phyloP scores from a whole-genome alignment of 2,113 vertebrate genomes.

The Eptatretus burgeri region DNA sequence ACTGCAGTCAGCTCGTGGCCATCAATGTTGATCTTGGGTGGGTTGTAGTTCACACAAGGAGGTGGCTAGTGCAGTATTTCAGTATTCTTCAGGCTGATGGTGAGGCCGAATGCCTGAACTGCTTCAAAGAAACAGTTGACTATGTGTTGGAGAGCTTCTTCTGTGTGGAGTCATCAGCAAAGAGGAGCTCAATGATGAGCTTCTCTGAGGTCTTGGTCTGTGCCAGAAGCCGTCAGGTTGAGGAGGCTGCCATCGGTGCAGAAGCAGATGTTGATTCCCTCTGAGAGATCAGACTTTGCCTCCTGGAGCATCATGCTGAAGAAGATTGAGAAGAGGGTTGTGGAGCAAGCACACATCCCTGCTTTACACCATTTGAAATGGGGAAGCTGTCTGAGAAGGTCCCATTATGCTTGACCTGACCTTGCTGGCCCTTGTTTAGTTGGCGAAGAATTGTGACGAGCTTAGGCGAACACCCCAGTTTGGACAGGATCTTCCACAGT shows the following conservation, averaged over 20 bases:
- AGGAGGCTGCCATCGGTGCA: not conserved
- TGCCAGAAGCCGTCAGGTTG: not conserved
- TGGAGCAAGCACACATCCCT: not conserved
- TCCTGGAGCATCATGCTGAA: not conserved
- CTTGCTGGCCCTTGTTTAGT: not conserved
- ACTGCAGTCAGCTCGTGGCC: too few relatives aligned
- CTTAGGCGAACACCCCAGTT: not conserved
- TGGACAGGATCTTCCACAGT: too few relatives aligned
- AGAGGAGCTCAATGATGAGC: not conserved
- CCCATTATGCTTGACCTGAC: not conserved
- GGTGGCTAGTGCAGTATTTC: not conserved
- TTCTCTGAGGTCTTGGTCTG: conserved; percentile 1
- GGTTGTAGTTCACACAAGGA: not conserved
- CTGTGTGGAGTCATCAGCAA: not conserved
- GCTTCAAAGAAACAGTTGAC: too few relatives aligned
- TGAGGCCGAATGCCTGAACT: not conserved
- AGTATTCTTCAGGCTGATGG: not conserved
- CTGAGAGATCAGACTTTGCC: not conserved
- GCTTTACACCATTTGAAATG: not conserved
- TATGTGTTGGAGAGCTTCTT: too few relatives aligned
- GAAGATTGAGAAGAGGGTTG: not conserved
- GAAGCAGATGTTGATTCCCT: not conserved
- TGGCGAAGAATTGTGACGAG: not conserved
- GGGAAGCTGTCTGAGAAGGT: not conserved
- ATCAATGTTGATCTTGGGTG: not conserved